Conservation (phyloP, 2,113 vertebrate species). For the Pipa parva region DNA sequence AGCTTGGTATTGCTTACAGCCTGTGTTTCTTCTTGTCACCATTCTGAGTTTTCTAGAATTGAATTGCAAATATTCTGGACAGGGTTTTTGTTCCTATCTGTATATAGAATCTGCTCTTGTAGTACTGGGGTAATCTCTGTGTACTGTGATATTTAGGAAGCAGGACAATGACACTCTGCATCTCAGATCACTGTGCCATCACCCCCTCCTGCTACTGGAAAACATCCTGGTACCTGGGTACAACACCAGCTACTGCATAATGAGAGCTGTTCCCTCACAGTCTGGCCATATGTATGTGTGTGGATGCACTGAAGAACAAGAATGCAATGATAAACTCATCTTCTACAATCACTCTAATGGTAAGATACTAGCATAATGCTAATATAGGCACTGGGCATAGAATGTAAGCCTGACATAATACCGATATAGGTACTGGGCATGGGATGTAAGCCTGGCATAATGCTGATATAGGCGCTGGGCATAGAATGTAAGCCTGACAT, state of each 20-base stretch:
- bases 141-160: constrained; percentile 55
- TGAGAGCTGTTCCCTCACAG: constrained; percentile 63
- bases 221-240: constrained; percentile 72
- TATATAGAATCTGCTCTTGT: no score
- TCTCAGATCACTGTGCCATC: constrained; percentile 75
- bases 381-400: background rate
- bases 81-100: no score
- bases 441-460: no score
- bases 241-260: constrained; percentile 72
- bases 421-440: no score
- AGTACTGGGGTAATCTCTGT: no score
- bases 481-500: no score
- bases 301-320: constrained; percentile 71
- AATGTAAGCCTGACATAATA: no score
- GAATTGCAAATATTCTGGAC: no score
- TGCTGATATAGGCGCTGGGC: no score
- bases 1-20: no score
- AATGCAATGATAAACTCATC: constrained; percentile 82
- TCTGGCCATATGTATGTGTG: constrained; percentile 68
- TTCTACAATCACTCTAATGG: constrained; percentile 76
- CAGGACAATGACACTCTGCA: constrained; percentile 76
- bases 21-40: no score
- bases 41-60: no score
- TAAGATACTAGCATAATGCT: constrained; percentile 43
- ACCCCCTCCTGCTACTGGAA: constrained; percentile 69